Percentiles rank a stretch among this genome's conserved stretches.
phyloP scores from a whole-genome alignment of 1,140 invertebrate species.

The Nasonia vitripennis region DNA sequence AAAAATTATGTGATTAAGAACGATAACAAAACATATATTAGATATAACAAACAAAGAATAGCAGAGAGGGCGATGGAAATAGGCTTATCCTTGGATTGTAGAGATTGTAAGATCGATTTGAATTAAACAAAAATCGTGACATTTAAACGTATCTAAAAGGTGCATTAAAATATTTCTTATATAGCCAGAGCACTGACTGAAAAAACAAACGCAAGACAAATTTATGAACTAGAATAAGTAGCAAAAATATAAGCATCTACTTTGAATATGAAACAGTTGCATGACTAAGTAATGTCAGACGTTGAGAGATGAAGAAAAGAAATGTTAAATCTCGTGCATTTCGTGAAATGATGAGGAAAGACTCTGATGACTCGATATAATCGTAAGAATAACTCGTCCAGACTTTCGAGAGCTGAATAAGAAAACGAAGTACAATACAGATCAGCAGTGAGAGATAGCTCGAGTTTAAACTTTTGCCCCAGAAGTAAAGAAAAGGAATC shows the following conservation, averaged over 20 bases:
- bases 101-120: too few relatives aligned
- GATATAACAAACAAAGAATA: too few relatives aligned
- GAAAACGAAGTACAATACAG: not conserved
- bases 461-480: not conserved
- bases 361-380: conserved; percentile 7
- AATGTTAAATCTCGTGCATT: not conserved
- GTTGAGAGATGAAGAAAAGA: not conserved
- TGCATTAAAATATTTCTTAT: too few relatives aligned
- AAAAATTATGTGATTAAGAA: too few relatives aligned
- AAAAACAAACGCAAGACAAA: not conserved
- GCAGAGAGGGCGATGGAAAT: too few relatives aligned
- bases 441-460: not conserved
- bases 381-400: not conserved
- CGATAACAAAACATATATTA: too few relatives aligned
- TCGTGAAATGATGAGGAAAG: not conserved
- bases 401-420: not conserved
- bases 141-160: too few relatives aligned
- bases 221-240: not conserved
- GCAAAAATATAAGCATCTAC: not conserved
- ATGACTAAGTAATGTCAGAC: not conserved
- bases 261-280: not conserved
- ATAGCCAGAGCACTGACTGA: too few relatives aligned
- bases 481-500: not conserved
- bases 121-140: too few relatives aligned
- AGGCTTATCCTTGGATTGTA: too few relatives aligned